Evolutionary conservation across 2,113 vertebrate species (phyloP).

Genomic region (Limnothrissa miodon): DNA sequence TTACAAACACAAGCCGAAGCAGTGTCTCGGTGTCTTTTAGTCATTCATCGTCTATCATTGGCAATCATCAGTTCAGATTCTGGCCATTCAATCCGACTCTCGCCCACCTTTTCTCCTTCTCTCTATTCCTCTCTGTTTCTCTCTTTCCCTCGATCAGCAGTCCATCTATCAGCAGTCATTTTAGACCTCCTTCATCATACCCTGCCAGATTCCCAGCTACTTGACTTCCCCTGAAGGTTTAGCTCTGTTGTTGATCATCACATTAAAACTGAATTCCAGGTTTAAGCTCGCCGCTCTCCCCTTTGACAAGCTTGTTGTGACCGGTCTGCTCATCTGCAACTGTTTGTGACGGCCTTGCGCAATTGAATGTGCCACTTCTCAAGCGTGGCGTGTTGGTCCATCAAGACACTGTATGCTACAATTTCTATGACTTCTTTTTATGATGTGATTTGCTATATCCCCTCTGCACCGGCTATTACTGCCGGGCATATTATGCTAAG

Average conservation of each 20-base stretch:
- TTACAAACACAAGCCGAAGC: not conserved
- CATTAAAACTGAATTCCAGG: constrained; percentile 23
- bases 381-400: not conserved
- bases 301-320: constrained; percentile 10
- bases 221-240: constrained; percentile 26
- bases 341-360: not conserved
- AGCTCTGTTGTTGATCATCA: constrained; percentile 29
- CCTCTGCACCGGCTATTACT: too few species aligned
- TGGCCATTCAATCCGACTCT: not conserved
- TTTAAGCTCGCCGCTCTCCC: constrained; percentile 5
- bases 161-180: not conserved
- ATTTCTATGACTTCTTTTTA: not conserved
- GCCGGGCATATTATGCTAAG: not conserved
- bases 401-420: not conserved
- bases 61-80: not conserved
- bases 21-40: not conserved
- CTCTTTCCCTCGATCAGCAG: not conserved
- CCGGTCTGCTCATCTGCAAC: not conserved
- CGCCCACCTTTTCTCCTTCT: constrained; percentile 5
- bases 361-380: not conserved
- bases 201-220: not conserved
- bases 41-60: not conserved
- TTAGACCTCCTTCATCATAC: not conserved
- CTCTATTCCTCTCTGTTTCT: too few species aligned
- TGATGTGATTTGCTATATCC: too few species aligned